A percentile compares a stretch with the other conserved stretches of the same genome.
Conservation (phyloP, 2,888 invertebrate species). For the Spialia ferax region DNA sequence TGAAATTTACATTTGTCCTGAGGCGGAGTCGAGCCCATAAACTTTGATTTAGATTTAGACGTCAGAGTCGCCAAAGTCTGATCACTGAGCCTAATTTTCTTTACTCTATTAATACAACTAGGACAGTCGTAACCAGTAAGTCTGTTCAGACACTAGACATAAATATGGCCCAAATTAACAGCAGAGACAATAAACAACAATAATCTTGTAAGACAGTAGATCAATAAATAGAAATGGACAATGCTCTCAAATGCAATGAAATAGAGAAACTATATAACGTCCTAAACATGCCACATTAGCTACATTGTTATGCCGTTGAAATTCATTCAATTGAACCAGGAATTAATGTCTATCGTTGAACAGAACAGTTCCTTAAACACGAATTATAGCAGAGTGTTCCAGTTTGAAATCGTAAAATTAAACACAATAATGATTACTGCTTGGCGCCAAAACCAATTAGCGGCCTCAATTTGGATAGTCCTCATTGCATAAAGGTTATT, state of each 20-base stretch:
- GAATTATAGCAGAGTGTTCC: slow-evolving; percentile 27
- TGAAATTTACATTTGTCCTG: too few relatives aligned
- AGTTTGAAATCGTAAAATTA: slow-evolving; percentile 37
- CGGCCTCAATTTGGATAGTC: slow-evolving; percentile 22
- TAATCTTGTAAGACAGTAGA: slow-evolving; percentile 39
- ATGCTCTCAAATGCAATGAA: slow-evolving; percentile 55
- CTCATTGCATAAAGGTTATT: slow-evolving; percentile 10
- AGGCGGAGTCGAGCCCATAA: too few relatives aligned
- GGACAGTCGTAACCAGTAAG: slow-evolving; percentile 2
- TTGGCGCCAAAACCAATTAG: slow-evolving; percentile 38
- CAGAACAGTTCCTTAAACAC: slow-evolving; percentile 47
- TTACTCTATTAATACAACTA: slow-evolving; percentile 14
- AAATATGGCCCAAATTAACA: slow-evolving; percentile 43
- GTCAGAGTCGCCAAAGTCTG: background rate
- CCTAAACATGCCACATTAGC: slow-evolving; percentile 59
- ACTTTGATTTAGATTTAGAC: too few relatives aligned
- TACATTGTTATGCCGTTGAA: slow-evolving; percentile 48
- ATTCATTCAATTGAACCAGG: slow-evolving; percentile 51
- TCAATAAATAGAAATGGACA: slow-evolving; percentile 53
- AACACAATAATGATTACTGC: slow-evolving; percentile 32
- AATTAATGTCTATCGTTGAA: slow-evolving; percentile 45
- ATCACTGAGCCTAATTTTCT: background rate
- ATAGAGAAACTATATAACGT: slow-evolving; percentile 31
- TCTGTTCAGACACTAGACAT: slow-evolving; percentile 6
- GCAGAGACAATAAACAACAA: slow-evolving; percentile 44